Percentiles rank a stretch among this genome's conserved stretches.
These are phyloP conservation scores for Pristionchus exspectatus DNA, from an alignment of 2,888 invertebrate genomes.

Conservation along the genomic window DNA sequence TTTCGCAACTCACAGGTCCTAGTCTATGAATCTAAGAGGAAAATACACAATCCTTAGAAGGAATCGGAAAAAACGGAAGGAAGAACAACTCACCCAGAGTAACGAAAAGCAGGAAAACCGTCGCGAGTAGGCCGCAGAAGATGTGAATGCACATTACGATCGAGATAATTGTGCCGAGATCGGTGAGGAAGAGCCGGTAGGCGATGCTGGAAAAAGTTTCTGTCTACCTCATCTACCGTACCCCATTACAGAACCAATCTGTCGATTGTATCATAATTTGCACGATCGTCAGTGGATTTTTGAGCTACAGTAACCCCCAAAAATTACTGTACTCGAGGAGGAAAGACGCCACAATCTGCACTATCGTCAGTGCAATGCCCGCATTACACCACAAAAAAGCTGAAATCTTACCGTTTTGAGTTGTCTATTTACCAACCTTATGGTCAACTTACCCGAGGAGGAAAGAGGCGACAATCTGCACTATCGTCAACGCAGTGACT, in stretches of 20 bases:
- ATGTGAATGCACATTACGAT: slow-evolving; percentile 68
- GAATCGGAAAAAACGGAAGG: too few species aligned
- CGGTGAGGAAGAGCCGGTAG: slow-evolving; percentile 61
- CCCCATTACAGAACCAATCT: background rate
- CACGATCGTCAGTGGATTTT: background rate
- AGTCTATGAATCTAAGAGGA: too few species aligned
- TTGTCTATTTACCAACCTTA: too few species aligned
- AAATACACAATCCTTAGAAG: too few species aligned
- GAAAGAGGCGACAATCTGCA: slow-evolving; percentile 14
- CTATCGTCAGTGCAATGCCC: slow-evolving; percentile 1
- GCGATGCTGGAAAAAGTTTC: slow-evolving; percentile 60
- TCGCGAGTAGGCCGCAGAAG: slow-evolving; percentile 60
- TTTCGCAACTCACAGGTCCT: too few species aligned
- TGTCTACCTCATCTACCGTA: background rate
- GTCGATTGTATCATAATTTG: background rate
- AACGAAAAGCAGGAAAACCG: slow-evolving; percentile 61
- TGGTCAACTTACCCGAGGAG: background rate
- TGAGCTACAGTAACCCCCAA: background rate
- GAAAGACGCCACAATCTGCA: slow-evolving; percentile 18
- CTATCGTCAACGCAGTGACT: slow-evolving; percentile 1
- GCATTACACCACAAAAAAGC: too few species aligned
- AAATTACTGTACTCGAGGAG: slow-evolving; percentile 4
- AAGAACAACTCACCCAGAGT: slow-evolving; percentile 31
- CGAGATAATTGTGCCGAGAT: slow-evolving; percentile 60
- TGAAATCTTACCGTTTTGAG: too few species aligned